Evolutionary conservation across 2,888 invertebrate genomes (phyloP), one percentile per base, ranked within the genome.

Genomic region (Dicyrtomina minuta): DNA sequence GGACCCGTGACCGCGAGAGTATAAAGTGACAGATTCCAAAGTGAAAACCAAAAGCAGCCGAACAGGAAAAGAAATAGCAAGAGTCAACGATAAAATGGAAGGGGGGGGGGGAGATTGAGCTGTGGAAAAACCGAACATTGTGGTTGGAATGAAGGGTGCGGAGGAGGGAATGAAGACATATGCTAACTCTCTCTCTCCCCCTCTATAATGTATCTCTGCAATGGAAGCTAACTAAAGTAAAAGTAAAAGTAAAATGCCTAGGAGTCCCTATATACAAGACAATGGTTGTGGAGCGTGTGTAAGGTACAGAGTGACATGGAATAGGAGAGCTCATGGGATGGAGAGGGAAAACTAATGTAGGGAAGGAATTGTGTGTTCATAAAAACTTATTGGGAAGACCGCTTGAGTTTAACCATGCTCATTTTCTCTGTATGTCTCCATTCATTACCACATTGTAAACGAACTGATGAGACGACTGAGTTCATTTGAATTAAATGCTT

Each of bases 401-500:
- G 39, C 20, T 24, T 33, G 64, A 39, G 20, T 39, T 64, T 62
- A 51, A 33, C 64, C 12, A 33, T 39, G 51, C 49, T 15, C 64
- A 39, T 64, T 64, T 51, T 51, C 26, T 64, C 64, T 20, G 33
- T 51, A 51, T 39, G 41, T 51, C 64, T 64, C 64, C 51, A 17
- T 64, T 64, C 64, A 64, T 64, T 64, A 64, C 64, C 64, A 64
- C 53, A 51, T 27, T 49, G 39, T 64, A 27, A 51, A 64, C 51
- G 12, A 26, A 22, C 33, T 51, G 64, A 64, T 64, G 64, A 64
- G 64, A 64, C 39, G 53, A 51, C 64, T 64, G 24, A 12, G 24
- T 61, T 64, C 64, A 64, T 64, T 64, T 53, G 64, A 64, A 64
- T 64, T 64, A 51, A 64, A 64, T 64, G 51, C 53, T 64, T 33